Percentiles rank a stretch among this genome's conserved stretches.
Conservation (phyloP, 2,797 vertebrate genomes). For the Myotis findleyi region DNA sequence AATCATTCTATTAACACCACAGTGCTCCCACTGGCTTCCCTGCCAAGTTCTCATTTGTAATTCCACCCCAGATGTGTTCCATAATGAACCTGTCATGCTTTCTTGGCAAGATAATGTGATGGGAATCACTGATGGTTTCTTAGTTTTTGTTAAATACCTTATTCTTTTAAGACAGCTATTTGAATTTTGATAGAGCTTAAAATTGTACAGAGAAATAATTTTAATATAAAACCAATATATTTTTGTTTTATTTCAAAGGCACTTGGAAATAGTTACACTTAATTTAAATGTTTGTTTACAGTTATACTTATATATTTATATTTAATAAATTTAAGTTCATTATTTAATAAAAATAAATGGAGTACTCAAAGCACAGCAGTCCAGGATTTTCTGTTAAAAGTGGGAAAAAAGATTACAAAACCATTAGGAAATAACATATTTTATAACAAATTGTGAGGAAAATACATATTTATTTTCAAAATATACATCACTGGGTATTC, state of each 20-base stretch:
- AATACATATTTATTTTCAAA: background rate
- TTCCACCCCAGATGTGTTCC: constrained; percentile 35
- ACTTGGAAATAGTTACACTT: constrained; percentile 47
- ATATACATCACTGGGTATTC: background rate
- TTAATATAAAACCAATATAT: constrained; percentile 12
- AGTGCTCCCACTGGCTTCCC: background rate
- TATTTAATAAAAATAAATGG: constrained; percentile 24
- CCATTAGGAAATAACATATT: background rate
- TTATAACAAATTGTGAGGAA: background rate
- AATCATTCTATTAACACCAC: background rate
- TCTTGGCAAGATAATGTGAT: background rate
- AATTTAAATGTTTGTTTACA: constrained; percentile 13
- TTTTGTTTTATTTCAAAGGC: constrained; percentile 43
- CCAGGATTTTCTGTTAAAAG: background rate
- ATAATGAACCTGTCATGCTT: background rate
- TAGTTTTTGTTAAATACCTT: constrained; percentile 29
- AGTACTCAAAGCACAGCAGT: background rate
- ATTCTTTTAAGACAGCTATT: constrained; percentile 55
- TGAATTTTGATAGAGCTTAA: constrained; percentile 52
- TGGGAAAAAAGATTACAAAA: constrained; percentile 24
- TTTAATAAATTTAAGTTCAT: constrained; percentile 57
- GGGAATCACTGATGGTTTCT: background rate
- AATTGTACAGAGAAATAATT: background rate
- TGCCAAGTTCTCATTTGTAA: constrained; percentile 24
- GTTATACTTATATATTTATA: background rate